Base-by-base conservation (phyloP, 2,888 invertebrate species). In the Temnothorax rugatulus region DNA sequence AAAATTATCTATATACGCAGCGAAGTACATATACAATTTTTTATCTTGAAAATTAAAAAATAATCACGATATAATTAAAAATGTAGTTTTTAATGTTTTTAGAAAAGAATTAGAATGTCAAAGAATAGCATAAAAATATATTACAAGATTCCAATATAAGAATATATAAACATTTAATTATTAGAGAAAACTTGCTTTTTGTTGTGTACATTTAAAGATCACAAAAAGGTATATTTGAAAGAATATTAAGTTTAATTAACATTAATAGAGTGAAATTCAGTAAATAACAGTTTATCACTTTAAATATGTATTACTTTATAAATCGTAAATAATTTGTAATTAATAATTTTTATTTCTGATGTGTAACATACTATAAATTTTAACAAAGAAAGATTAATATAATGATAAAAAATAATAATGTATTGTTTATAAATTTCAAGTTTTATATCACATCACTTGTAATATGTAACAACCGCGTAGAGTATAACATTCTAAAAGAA, bases 191-290 rank as follows among this genome's bases (percentile, higher is more conserved):
- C 15, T 71, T 57, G 11, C 15, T 73, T 57, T 25, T 11, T 71
- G 4, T 66, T 68, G 25, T 29, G 8, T 71, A 15, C 1, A 57
- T 25, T 57, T 57, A 25, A 52, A 52, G 1, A 71, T 71, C 4
- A 63, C 5, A 54, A 57, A 18, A 71, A 34, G 54, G 4, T 2
- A 73, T 9, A 25, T 63, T 63, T n/a, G 5, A 63, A 63, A 15
- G 8, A 75, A 15, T n/a, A 18, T 59, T 41, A 25, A 61, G 0
- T 47, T 75, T 25, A 15, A 57, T 38, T 64, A 68, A 41, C n/a
- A 41, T 64, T 59, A 13, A 34, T 82, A 88, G 82, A 88, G 82
- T 84, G 87, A 88, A 88, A 88, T 85, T 87, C 83, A 75, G 69
- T 82, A 83, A 29, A 38, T 34, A 41, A 54, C 44, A 44, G 34